Base-by-base conservation (phyloP, 2,113 vertebrate species). In the Noctilio leporinus region DNA sequence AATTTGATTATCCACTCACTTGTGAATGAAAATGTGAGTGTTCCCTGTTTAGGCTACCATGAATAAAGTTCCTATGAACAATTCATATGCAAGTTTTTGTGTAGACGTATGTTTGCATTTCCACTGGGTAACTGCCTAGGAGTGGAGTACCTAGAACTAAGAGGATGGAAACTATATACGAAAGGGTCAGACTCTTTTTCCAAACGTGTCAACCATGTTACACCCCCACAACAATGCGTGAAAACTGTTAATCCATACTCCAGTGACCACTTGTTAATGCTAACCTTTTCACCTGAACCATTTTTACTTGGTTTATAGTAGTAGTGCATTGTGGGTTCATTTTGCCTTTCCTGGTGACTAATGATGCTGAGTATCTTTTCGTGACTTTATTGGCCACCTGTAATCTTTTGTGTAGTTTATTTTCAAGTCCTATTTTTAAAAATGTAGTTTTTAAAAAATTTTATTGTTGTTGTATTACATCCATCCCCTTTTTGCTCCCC, bases 341-440 rank as follows among this genome's bases (percentile, higher is more conserved):
- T 69, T 91, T 73, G 53, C n/a, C 73, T 80, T 93, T 86, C 55
- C 40, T 86, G 45, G 28, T 64, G 59, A 62, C 43, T 83, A 53
- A 81, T 51, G 51, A 28, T 62, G 26, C 62, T 53, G 51, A 69
- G 3, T 59, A 9, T 90, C 14, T 78, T 83, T 93, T 86, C 67
- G 73, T 84, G 26, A 72, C 53, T n/a, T 72, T 83, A 67, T 87
- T 47, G 65, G 67, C 35, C 80, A 57, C 72, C 40, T 80, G 26
- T 73, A 33, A 72, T 51, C 47, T 67, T 87, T 84, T 86, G 14
- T 70, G 59, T 86, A 94, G 73, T 76, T 6, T 65, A 45, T 90
- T 93, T 94, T 93, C 78, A 93, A 82, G n/a, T 76, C 30, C 62
- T 16, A 35, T 76, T 92, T 86, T n/a, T n/a, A n/a, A n/a, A n/a